Evolutionary conservation across 1,140 invertebrate species (phyloP).

Genomic region (Cryptotermes secundus): DNA sequence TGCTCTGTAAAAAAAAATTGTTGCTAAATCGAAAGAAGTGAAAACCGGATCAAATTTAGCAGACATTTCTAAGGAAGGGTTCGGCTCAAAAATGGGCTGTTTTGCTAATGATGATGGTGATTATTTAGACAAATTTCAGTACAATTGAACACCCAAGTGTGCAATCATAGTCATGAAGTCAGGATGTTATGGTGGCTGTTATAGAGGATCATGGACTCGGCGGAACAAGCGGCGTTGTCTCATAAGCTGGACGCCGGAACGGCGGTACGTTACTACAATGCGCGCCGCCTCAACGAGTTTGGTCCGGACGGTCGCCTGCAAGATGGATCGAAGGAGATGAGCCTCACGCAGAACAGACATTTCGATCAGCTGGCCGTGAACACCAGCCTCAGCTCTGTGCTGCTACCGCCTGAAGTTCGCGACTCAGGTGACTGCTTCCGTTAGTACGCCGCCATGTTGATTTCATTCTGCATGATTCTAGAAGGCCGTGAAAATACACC

Average conservation of each 20-base stretch:
- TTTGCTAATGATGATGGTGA: too few species aligned
- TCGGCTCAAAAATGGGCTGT: too few species aligned
- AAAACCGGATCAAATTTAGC: too few species aligned
- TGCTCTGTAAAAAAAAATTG: too few species aligned
- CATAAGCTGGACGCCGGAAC: slow-evolving; percentile 48
- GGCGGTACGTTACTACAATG: slow-evolving; percentile 44
- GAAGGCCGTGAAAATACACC: too few species aligned
- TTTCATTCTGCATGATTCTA: neutral
- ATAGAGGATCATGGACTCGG: slow-evolving; percentile 83
- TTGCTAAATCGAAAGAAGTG: too few species aligned
- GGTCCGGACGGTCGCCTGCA: slow-evolving; percentile 66
- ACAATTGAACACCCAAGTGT: too few species aligned
- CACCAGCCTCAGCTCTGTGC: slow-evolving; percentile 80
- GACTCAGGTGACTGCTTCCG: slow-evolving; percentile 61
- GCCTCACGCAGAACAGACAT: slow-evolving; percentile 68
- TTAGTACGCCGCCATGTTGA: slow-evolving; percentile 1
- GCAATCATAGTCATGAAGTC: too few species aligned
- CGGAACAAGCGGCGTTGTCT: slow-evolving; percentile 79
- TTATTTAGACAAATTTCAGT: too few species aligned
- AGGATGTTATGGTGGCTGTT: slow-evolving; percentile 38
- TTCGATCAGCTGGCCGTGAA: slow-evolving; percentile 85
- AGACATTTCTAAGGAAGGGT: too few species aligned
- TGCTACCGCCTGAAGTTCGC: slow-evolving; percentile 83
- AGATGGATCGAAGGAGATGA: slow-evolving; percentile 64
- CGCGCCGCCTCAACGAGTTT: slow-evolving; percentile 69